phyloP scores from a whole-genome alignment of 2,888 invertebrate genomes.

The Panzeria rudis region DNA sequence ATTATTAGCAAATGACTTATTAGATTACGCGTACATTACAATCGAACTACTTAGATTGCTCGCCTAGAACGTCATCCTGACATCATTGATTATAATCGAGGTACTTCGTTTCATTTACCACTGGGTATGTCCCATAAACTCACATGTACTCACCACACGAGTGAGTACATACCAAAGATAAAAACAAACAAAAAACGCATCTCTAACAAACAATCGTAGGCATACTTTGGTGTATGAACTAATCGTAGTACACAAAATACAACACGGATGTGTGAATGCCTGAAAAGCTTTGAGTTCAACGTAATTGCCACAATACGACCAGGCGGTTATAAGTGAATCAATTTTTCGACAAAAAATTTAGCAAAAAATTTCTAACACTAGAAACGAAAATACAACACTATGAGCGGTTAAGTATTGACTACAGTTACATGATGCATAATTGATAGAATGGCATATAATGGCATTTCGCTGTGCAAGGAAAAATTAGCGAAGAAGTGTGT shows the following conservation, averaged over 20 bases:
- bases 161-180: not conserved
- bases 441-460: not conserved
- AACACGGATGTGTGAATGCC: not conserved
- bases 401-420: constrained; percentile 19
- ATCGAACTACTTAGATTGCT: too few relatives aligned
- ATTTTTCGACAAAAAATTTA: constrained; percentile 24
- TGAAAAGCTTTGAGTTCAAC: constrained; percentile 26
- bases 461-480: not conserved
- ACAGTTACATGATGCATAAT: constrained; percentile 18
- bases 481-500: not conserved
- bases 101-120: too few relatives aligned
- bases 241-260: not conserved
- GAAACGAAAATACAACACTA: constrained; percentile 11
- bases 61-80: too few relatives aligned
- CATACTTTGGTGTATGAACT: not conserved
- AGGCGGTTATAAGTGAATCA: constrained; percentile 56
- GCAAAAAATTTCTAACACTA: not conserved
- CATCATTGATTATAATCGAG: too few relatives aligned
- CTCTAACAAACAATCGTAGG: not conserved
- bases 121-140: not conserved
- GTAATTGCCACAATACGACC: constrained; percentile 53
- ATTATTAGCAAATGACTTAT: too few relatives aligned
- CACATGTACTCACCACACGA: not conserved
- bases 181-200: constrained; percentile 1
- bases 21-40: too few relatives aligned